These are phyloP conservation scores for Nerophis ophidion DNA, from an alignment of 2,113 vertebrate species.

Conservation along the genomic window DNA sequence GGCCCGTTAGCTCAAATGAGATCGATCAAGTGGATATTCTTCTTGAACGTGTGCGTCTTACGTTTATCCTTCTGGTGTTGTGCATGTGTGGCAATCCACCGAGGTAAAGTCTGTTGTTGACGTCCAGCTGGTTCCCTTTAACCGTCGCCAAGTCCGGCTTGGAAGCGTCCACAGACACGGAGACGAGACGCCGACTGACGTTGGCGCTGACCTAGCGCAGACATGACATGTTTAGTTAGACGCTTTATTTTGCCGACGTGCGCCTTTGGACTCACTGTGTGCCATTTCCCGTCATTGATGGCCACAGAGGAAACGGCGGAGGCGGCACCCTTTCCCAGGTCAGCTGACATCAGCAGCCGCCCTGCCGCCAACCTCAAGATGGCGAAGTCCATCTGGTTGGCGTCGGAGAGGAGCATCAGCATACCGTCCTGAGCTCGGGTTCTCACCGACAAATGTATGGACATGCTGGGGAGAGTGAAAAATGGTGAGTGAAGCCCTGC, in stretches of 20 bases:
- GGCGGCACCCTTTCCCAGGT: constrained; percentile 82
- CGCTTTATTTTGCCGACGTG: neutral
- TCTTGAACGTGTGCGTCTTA: constrained; percentile 4
- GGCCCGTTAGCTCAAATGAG: neutral
- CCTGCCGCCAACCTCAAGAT: constrained; percentile 77
- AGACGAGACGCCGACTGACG: constrained; percentile 27
- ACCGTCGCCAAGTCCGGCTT: constrained; percentile 49
- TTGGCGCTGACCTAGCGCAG: constrained; percentile 40
- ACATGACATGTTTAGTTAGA: neutral
- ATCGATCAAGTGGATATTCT: neutral
- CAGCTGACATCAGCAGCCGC: constrained; percentile 77
- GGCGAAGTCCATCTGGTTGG: constrained; percentile 83
- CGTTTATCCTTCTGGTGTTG: constrained; percentile 29
- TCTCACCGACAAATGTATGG: constrained; percentile 76
- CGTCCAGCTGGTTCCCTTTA: constrained; percentile 82
- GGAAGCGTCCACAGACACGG: constrained; percentile 65
- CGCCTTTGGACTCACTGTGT: constrained; percentile 68
- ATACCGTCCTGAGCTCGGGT: constrained; percentile 79
- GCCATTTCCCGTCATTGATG: constrained; percentile 86
- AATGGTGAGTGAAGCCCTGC: too few relatives aligned
- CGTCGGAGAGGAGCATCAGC: constrained; percentile 79
- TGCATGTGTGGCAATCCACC: constrained; percentile 80
- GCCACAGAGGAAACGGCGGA: constrained; percentile 66
- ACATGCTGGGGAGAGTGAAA: constrained; percentile 65
- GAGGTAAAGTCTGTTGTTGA: constrained; percentile 81